A percentile compares a stretch with the other conserved stretches of the same genome.
phyloP scores from a whole-genome alignment of 2,797 vertebrate species.

The Xenentodon cancila region DNA sequence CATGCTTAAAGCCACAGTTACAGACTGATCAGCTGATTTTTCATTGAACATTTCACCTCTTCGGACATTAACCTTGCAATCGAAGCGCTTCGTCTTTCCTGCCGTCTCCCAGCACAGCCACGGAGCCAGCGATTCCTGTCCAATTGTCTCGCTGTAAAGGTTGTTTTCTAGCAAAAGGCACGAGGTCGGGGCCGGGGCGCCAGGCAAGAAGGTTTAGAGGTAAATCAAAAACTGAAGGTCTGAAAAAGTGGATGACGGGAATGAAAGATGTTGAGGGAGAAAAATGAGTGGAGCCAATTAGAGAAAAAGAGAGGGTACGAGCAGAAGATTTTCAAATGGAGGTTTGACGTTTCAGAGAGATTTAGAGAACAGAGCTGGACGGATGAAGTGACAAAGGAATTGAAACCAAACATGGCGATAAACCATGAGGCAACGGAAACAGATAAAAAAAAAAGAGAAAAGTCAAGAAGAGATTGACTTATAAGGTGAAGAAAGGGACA shows the following conservation, averaged over 20 bases:
- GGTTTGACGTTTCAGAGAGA: slow-evolving; percentile 63
- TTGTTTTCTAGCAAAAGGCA: slow-evolving; percentile 23
- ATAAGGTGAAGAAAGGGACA: slow-evolving; percentile 62
- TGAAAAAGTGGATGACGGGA: slow-evolving; percentile 48
- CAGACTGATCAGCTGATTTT: too few species aligned
- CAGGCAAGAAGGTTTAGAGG: slow-evolving; percentile 24
- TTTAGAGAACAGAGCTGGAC: slow-evolving; percentile 37
- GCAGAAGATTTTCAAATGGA: slow-evolving; percentile 55
- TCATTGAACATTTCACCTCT: too few species aligned
- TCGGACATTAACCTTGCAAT: too few species aligned
- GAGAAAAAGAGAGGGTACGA: slow-evolving; percentile 68
- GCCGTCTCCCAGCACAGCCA: too few species aligned
- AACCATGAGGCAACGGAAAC: slow-evolving; percentile 47
- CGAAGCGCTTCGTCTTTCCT: too few species aligned
- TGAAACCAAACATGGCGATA: slow-evolving; percentile 70
- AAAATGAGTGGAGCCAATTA: slow-evolving; percentile 75
- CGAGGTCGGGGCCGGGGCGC: slow-evolving; percentile 6
- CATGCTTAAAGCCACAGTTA: too few species aligned
- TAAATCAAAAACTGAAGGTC: slow-evolving; percentile 67
- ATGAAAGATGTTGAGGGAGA: slow-evolving; percentile 50
- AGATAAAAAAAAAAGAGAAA: slow-evolving; percentile 26
- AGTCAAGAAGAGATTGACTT: slow-evolving; percentile 42
- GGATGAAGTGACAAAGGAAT: slow-evolving; percentile 61
- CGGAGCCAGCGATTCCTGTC: too few species aligned
- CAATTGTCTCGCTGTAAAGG: too few species aligned